Percentiles rank a stretch among this genome's conserved stretches.
phyloP scores from a whole-genome alignment of 2,113 vertebrate genomes.

The Pangasianodon gigas region DNA sequence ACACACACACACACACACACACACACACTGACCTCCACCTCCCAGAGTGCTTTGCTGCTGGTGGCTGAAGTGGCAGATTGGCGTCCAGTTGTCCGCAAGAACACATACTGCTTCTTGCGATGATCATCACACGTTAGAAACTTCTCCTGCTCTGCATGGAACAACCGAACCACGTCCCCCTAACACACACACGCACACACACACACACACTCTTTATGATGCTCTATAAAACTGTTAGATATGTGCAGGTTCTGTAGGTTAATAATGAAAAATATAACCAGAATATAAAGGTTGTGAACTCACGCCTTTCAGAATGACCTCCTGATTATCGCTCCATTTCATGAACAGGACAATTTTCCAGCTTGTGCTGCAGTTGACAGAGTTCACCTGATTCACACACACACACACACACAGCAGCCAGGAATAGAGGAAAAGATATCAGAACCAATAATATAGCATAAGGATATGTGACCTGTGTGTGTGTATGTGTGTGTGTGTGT shows the following conservation, averaged over 20 bases:
- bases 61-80: slow-evolving; percentile 97
- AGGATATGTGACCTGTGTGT: background rate
- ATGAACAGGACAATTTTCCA: slow-evolving; percentile 99
- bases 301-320: slow-evolving; percentile 94
- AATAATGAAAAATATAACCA: background rate
- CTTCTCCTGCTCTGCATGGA: slow-evolving; percentile 97
- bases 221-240: background rate
- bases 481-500: slow-evolving; percentile 1
- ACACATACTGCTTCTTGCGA: slow-evolving; percentile 95
- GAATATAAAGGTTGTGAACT: slow-evolving; percentile 45
- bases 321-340: slow-evolving; percentile 99
- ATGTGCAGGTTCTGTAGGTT: background rate
- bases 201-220: background rate
- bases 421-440: background rate
- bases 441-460: background rate
- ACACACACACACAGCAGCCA: slow-evolving; percentile 23
- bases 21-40: slow-evolving; percentile 84
- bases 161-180: slow-evolving; percentile 95
- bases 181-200: slow-evolving; percentile 60
- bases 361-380: slow-evolving; percentile 97
- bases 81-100: slow-evolving; percentile 91
- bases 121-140: slow-evolving; percentile 98
- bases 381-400: slow-evolving; percentile 85
- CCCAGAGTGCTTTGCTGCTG: slow-evolving; percentile 98
- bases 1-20: slow-evolving; percentile 22